Evolutionary conservation across 64 coral and sea anemone genomes (phyloP), one percentile per base, ranked within the genome.

Genomic region (Hydrozoanthus tunicans): DNA sequence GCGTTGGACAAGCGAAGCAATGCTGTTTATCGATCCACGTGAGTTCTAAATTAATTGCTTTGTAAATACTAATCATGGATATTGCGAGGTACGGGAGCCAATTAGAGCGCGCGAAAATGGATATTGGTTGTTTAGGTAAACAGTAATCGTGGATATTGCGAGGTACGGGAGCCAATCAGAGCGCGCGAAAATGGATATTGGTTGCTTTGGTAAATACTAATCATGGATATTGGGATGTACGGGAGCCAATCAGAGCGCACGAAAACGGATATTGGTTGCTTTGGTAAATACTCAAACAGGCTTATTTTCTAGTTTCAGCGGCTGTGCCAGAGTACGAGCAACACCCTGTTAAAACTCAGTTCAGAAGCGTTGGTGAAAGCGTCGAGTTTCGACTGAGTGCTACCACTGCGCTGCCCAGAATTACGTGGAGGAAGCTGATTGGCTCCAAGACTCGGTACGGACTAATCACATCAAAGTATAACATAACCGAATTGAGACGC

Each of bases 291-390:
- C 32, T 43, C 32, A 43, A 43, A 43, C 32, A 43, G 32, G 32
- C 32, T 43, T 43, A 75, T 51, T 12, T 27, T 43, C 12, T 12
- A 82, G 80, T 3, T 86, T 13, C 53, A 67, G 66, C 53, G 8
- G 65, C 83, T 24, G 10, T 23, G 32, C 83, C 83, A 73, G 7
- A 56, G 13, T 86, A 70, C 66, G 54, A 70, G 59, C 20, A 23
- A 59, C 15, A 86, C 54, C 83, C 83, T 13, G n/a, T 3, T 10
- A 23, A n/a, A 58, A 7, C 11, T 52, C 83, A 86, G 20, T 70
- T 53, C 17, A 86, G 83, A 59, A 86, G 17, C 67, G 53, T 73
- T 58, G 83, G 83, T 59, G 83, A 59, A 27, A 86, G 66, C 14
- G 83, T 86, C 26, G 5, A 58, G 23, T 73, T 86, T 73, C 53